Evolutionary conservation across 2,888 invertebrate genomes (phyloP), one percentile per base, ranked within the genome.

Genomic region (Lottia scabra): DNA sequence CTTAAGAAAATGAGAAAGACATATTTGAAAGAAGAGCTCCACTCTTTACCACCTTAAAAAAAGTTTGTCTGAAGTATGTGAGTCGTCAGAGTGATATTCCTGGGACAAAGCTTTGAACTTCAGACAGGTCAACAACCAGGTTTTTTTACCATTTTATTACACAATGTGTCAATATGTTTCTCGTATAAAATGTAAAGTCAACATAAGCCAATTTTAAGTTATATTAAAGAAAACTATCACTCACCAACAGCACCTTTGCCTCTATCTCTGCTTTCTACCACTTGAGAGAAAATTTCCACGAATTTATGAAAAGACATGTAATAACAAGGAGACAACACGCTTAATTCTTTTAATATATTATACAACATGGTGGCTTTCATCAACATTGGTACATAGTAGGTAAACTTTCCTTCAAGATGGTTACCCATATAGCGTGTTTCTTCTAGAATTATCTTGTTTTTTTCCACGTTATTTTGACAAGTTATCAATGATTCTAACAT

Each of bases 181-280:
- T n/a, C n/a, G n/a, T n/a, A n/a, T n/a, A n/a, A 30, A 30, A 4
- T 30, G 30, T 30, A 30, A n/a, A 30, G 30, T 30, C 30, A 30
- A 30, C 30, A 30, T 4, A 30, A 30, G 30, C 30, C 30, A 30
- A 30, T 5, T 30, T 30, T 4, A 30, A 30, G 30, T 30, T 56
- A 1, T 0, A 19, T 5, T 6, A 16, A 27, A 16, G 16, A 46
- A 19, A 27, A 23, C 38, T 10, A 23, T 1, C 68, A 66, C 68
- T 77, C 73, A 86, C 87, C 86, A 70, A 81, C 71, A 67, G 83
- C 84, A 26, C 87, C 87, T 75, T 87, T 88, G 48, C 88, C 87
- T 0, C 88, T 74, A 73, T 88, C 83, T 48, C 87, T 74, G 19
- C 81, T 75, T 73, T 76, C 79, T n/a, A 88, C 76, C 19, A 85